Percentiles rank a stretch among this genome's conserved stretches.
phyloP scores from a whole-genome alignment of 2,797 vertebrate species.

The Enteromius argenteus region DNA sequence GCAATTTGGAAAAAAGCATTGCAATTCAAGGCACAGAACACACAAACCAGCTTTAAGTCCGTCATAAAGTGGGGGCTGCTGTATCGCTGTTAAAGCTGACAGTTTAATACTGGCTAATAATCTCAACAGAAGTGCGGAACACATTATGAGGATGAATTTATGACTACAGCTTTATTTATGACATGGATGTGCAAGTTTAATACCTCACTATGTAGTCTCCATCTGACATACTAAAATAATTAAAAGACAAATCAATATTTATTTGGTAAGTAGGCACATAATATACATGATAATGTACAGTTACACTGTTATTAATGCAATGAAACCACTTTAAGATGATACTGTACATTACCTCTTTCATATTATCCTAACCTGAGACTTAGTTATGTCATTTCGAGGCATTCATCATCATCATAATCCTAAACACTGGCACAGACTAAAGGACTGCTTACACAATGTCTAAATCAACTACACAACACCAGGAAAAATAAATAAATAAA shows the following conservation, averaged over 20 bases:
- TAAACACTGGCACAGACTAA: background rate
- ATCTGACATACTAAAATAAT: slow-evolving; percentile 54
- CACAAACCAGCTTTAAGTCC: background rate
- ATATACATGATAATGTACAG: background rate
- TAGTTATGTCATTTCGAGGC: background rate
- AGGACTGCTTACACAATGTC: background rate
- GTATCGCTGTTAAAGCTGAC: slow-evolving; percentile 18
- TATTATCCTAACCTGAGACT: background rate
- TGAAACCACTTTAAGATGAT: background rate
- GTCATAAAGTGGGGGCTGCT: slow-evolving; percentile 15
- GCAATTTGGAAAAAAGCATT: slow-evolving; percentile 36
- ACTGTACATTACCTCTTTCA: background rate
- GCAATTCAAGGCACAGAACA: slow-evolving; percentile 20
- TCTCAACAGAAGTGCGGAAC: slow-evolving; percentile 3
- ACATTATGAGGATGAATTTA: slow-evolving; percentile 20
- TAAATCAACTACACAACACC: background rate
- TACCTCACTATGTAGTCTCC: background rate
- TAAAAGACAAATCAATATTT: slow-evolving; percentile 57
- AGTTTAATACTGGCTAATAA: slow-evolving; percentile 41
- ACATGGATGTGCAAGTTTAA: slow-evolving; percentile 12
- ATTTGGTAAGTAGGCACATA: background rate
- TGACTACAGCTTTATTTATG: slow-evolving; percentile 25
- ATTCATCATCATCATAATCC: slow-evolving; percentile 6
- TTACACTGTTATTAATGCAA: slow-evolving; percentile 7
- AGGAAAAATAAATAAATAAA: background rate